A percentile compares a stretch with the other conserved stretches of the same genome.
phyloP scores from a whole-genome alignment of 2,113 vertebrate species.

The Oceanites oceanicus region DNA sequence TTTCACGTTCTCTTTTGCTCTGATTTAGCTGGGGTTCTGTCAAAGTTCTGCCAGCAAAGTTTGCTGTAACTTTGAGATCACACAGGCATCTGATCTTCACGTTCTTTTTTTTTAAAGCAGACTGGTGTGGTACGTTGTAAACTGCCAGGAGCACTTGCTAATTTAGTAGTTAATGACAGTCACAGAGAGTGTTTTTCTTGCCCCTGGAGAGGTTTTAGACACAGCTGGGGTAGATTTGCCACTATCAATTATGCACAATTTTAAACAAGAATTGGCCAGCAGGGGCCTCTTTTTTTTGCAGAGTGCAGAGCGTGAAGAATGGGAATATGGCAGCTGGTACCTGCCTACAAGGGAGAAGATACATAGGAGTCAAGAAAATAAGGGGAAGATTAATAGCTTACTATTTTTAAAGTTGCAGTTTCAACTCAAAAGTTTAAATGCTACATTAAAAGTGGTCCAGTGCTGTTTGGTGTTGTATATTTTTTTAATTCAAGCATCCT shows the following conservation, averaged over 20 bases:
- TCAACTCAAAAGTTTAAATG: slow-evolving; percentile 29
- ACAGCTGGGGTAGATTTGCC: slow-evolving; percentile 63
- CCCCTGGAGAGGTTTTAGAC: slow-evolving; percentile 68
- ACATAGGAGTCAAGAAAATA: background rate
- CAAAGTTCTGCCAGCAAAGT: slow-evolving; percentile 20
- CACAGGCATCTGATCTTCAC: slow-evolving; percentile 19
- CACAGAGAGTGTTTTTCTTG: slow-evolving; percentile 48
- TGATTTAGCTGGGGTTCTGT: background rate
- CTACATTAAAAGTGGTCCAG: background rate
- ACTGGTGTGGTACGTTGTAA: slow-evolving; percentile 28
- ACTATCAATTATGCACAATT: slow-evolving; percentile 69
- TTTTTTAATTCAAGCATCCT: background rate
- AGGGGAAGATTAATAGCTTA: slow-evolving; percentile 5
- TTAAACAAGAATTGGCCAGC: slow-evolving; percentile 69
- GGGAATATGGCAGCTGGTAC: slow-evolving; percentile 40
- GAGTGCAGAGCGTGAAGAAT: slow-evolving; percentile 33
- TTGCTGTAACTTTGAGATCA: slow-evolving; percentile 23
- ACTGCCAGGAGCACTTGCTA: slow-evolving; percentile 51
- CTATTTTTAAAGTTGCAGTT: slow-evolving; percentile 53
- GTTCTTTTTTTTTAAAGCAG: background rate
- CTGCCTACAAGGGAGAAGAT: background rate
- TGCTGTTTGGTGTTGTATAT: background rate
- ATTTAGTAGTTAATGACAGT: slow-evolving; percentile 68
- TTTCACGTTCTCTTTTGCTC: background rate
- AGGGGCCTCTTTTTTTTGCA: slow-evolving; percentile 47